A percentile compares a stretch with the other conserved stretches of the same genome.
These are phyloP conservation scores for Capra hircus DNA, from an alignment of 2,113 vertebrate species.

Conservation along the genomic window DNA sequence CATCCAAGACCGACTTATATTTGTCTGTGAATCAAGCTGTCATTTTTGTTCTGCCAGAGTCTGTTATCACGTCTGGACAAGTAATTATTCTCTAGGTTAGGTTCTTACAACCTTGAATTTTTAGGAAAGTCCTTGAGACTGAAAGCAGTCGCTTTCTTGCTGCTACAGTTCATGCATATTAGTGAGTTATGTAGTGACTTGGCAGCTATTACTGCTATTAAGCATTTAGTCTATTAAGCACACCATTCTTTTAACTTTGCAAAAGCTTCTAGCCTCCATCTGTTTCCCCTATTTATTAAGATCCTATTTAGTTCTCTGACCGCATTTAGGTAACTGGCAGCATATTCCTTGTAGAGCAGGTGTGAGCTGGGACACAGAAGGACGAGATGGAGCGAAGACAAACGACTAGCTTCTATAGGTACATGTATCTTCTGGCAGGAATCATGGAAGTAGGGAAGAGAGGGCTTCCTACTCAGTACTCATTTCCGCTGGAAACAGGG, in stretches of 20 bases:
- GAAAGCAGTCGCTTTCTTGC: slow-evolving; percentile 68
- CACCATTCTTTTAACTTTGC: slow-evolving; percentile 67
- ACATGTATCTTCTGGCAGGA: background rate
- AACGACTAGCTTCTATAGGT: background rate
- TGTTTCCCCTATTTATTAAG: slow-evolving; percentile 72
- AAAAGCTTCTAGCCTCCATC: slow-evolving; percentile 67
- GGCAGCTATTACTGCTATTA: slow-evolving; percentile 75
- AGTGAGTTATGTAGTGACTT: slow-evolving; percentile 72
- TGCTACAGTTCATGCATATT: slow-evolving; percentile 63
- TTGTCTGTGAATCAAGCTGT: slow-evolving; percentile 82
- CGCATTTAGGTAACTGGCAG: slow-evolving; percentile 18
- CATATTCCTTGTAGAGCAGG: background rate
- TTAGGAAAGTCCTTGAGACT: slow-evolving; percentile 79
- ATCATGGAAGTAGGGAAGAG: slow-evolving; percentile 8
- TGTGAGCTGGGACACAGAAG: background rate
- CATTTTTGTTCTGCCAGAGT: slow-evolving; percentile 78
- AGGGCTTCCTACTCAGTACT: background rate
- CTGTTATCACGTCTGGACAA: slow-evolving; percentile 79
- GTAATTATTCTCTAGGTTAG: slow-evolving; percentile 77
- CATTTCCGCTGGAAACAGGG: background rate
- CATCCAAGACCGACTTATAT: slow-evolving; percentile 76
- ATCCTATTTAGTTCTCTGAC: slow-evolving; percentile 50
- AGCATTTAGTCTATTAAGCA: slow-evolving; percentile 76
- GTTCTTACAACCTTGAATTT: slow-evolving; percentile 81
- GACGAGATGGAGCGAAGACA: background rate